Base-by-base conservation (phyloP, 1,140 invertebrate genomes). In the Drosophila bipectinata region DNA sequence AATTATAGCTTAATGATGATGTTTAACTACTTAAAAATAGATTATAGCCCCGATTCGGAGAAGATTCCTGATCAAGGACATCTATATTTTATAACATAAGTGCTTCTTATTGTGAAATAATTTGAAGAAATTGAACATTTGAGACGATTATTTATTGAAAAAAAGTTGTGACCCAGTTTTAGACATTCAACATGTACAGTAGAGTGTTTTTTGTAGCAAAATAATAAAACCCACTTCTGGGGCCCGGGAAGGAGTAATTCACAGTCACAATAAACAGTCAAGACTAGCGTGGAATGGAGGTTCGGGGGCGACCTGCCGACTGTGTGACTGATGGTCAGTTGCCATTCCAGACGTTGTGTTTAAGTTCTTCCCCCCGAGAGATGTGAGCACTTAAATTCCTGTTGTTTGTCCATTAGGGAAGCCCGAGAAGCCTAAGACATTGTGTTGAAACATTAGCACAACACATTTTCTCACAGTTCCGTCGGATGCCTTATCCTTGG, bases 381-480 rank as follows among this genome's bases (percentile, higher is more conserved):
- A 39, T 21, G 26, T 26, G 30, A 47, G 57, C 68, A 64, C 72
- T 74, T 56, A 74, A 74, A 74, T 74, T 64, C 59, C 56, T 74
- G 52, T 74, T 74, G 52, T 74, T 66, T 75, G 72, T 75, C 72
- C 72, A 75, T 75, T 74, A 75, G 49, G 41, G 51, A 74, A 75
- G 30, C 41, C 44, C 34, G 30, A 41, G 48, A 57, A 56, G 72
- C 52, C 59, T 41, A 56, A 74, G 69, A 64, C 60, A 32, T 51
- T 48, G 53, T 74, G 72, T 58, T 64, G 47, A 74, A 74, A 73
- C 55, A 53, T 56, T 57, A 41, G 45, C 53, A 64, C 55, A 74
- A 57, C 52, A 73, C 69, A 74, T 74, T 74, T 74, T 73, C 72
- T 37, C 69, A 63, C 71, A 59, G 72, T 34, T 53, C 37, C 45